phyloP scores from a whole-genome alignment of 1,140 invertebrate species.

The Rhopalosiphum padi region DNA sequence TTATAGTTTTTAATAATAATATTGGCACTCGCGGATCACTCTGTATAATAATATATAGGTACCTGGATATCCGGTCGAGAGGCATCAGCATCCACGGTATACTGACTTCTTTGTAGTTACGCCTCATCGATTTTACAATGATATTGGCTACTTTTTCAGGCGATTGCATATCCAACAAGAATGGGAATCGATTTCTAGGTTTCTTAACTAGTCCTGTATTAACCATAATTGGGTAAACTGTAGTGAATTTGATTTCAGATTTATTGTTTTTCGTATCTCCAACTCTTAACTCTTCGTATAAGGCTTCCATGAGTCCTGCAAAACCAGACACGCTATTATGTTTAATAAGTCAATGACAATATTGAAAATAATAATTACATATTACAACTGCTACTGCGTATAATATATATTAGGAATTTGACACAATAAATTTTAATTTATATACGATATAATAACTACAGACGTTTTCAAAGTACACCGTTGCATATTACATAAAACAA shows the following conservation, averaged over 20 bases:
- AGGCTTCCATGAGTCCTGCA: constrained; percentile 74
- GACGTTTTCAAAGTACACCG: not conserved
- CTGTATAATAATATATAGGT: not conserved
- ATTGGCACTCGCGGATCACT: not conserved
- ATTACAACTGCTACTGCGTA: no score
- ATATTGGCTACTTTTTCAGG: constrained; percentile 71
- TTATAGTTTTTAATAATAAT: not conserved
- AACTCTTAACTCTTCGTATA: constrained; percentile 74
- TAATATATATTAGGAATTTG: not conserved
- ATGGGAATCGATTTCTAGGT: constrained; percentile 75
- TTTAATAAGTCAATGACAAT: not conserved
- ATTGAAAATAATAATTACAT: not conserved
- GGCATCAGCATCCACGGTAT: constrained; percentile 66
- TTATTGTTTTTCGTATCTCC: constrained; percentile 63
- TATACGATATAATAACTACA: not conserved
- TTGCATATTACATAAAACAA: not conserved
- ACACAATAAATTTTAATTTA: not conserved
- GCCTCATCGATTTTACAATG: constrained; percentile 73
- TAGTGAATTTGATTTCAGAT: constrained; percentile 74
- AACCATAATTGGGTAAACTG: constrained; percentile 82
- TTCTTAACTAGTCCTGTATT: constrained; percentile 84
- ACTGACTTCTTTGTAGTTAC: constrained; percentile 66
- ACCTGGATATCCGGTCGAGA: constrained; percentile 64
- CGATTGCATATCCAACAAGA: constrained; percentile 71
- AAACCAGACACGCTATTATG: constrained; percentile 31